phyloP scores from a whole-genome alignment of 2,113 vertebrate genomes.

The Anoplopoma fimbria region DNA sequence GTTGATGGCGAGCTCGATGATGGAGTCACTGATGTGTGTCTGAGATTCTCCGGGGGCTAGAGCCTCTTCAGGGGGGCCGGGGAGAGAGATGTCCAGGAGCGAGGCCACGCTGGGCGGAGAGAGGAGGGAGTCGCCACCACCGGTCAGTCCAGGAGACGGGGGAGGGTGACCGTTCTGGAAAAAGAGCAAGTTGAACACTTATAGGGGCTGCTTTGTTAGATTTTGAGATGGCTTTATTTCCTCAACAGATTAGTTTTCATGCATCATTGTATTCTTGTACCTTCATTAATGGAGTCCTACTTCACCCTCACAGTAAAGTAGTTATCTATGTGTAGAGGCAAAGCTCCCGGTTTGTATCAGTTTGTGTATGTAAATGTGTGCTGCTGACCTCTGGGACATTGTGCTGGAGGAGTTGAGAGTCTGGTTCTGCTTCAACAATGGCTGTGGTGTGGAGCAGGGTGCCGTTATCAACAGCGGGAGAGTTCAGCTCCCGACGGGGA shows the following conservation, averaged over 20 bases:
- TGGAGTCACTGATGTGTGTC: slow-evolving; percentile 97
- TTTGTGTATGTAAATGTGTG: not conserved
- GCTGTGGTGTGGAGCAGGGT: slow-evolving; percentile 43
- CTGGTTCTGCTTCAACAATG: slow-evolving; percentile 49
- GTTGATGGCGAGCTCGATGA: slow-evolving; percentile 98
- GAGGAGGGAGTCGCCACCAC: slow-evolving; percentile 86
- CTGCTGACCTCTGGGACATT: slow-evolving; percentile 80
- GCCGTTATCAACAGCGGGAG: slow-evolving; percentile 55
- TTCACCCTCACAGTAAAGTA: not conserved
- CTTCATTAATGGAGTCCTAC: not conserved
- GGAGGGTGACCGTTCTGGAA: slow-evolving; percentile 87
- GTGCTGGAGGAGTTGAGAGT: slow-evolving; percentile 71
- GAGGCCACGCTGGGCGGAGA: slow-evolving; percentile 96
- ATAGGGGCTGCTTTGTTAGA: not conserved
- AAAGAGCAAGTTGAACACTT: slow-evolving; percentile 29
- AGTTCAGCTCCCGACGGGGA: slow-evolving; percentile 84
- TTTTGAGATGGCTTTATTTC: not conserved
- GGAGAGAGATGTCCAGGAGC: slow-evolving; percentile 96
- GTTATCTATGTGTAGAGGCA: not conserved
- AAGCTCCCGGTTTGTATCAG: not conserved
- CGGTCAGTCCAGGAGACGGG: slow-evolving; percentile 80
- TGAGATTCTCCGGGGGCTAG: slow-evolving; percentile 92
- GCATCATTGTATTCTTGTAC: not conserved
- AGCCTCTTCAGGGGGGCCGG: slow-evolving; percentile 95
- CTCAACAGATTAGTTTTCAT: not conserved